phyloP scores from a whole-genome alignment of 2,888 invertebrate genomes.

The Pelosia muscerda region DNA sequence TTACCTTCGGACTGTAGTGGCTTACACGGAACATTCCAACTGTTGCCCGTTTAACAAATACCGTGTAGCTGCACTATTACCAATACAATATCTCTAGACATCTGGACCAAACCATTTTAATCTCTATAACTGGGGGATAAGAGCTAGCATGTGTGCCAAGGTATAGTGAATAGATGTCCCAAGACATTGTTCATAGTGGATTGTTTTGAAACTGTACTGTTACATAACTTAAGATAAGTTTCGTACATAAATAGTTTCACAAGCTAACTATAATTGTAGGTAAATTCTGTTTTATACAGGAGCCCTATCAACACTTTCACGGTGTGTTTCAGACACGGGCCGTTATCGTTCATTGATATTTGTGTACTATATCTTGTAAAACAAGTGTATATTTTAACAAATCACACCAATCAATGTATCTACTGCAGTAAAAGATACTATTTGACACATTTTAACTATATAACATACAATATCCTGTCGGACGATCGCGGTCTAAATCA shows the following conservation, averaged over 20 bases:
- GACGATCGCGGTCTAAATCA: no score
- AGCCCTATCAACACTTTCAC: no score
- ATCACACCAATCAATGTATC: no score
- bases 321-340: no score
- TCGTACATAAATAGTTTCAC: constrained; percentile 49
- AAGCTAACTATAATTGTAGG: constrained; percentile 44
- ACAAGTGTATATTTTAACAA: no score
- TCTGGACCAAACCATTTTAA: constrained; percentile 31
- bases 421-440: no score
- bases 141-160: constrained; percentile 28
- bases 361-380: no score
- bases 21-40: constrained; percentile 47
- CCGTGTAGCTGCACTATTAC: constrained; percentile 44
- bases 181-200: constrained; percentile 55
- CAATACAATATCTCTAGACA: constrained; percentile 41
- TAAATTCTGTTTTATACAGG: constrained; percentile 51
- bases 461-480: no score
- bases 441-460: no score
- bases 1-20: constrained; percentile 45
- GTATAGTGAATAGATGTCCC: constrained; percentile 39
- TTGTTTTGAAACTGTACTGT: constrained; percentile 50
- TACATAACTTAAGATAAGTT: constrained; percentile 53
- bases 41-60: constrained; percentile 52
- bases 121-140: constrained; percentile 32
- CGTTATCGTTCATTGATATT: no score